These are phyloP conservation scores for Gadus macrocephalus DNA, from an alignment of 2,113 vertebrate species.

Conservation along the genomic window DNA sequence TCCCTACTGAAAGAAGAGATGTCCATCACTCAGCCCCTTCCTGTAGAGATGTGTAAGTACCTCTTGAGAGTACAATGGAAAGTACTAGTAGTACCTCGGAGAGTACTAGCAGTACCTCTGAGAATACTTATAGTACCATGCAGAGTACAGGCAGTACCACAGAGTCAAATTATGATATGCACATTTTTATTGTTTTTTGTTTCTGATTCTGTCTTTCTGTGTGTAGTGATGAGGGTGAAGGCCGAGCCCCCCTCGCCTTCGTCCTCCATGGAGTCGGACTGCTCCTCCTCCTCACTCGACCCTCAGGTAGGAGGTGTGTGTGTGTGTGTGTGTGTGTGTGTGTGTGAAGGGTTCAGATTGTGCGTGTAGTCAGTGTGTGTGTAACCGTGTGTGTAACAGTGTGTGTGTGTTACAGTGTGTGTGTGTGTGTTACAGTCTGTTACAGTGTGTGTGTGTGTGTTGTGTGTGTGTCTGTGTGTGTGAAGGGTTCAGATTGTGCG, in stretches of 20 bases:
- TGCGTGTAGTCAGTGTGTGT: neutral
- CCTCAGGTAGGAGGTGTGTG: slow-evolving; percentile 57
- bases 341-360: too few relatives aligned
- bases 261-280: slow-evolving; percentile 76
- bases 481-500: too few relatives aligned
- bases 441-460: neutral
- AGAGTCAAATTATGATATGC: neutral
- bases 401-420: neutral
- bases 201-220: neutral
- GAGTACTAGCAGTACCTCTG: too few relatives aligned
- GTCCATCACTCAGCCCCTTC: slow-evolving; percentile 61
- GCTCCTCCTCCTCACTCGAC: slow-evolving; percentile 64
- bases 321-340: neutral
- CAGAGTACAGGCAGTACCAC: neutral
- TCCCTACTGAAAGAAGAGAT: slow-evolving; percentile 52
- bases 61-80: neutral
- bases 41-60: slow-evolving; percentile 70
- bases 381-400: neutral
- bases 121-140: too few relatives aligned
- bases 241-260: slow-evolving; percentile 83
- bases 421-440: too few relatives aligned
- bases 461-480: too few relatives aligned
- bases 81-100: too few relatives aligned
- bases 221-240: slow-evolving; percentile 83
- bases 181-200: too few relatives aligned